A percentile compares a stretch with the other conserved stretches of the same genome.
Conservation (phyloP, 2,113 vertebrate species). For the Hemiscyllium ocellatum region DNA sequence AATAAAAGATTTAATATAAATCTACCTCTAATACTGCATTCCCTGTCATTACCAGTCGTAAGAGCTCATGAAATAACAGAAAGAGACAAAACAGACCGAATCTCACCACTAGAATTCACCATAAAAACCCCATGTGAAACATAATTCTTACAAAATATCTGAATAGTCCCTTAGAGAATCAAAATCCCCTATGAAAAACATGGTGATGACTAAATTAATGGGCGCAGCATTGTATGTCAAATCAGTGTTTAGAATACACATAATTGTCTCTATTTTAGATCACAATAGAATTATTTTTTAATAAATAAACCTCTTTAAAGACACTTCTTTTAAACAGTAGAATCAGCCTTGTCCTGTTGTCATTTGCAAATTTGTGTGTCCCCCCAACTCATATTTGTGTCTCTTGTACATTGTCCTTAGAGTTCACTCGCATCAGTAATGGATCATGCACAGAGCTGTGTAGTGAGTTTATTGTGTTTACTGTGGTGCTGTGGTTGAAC, state of each 20-base stretch:
- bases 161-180: slow-evolving; percentile 43
- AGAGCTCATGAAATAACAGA: slow-evolving; percentile 57
- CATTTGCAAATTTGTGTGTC: slow-evolving; percentile 72
- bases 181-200: slow-evolving; percentile 63
- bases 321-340: slow-evolving; percentile 98
- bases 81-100: slow-evolving; percentile 66
- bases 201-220: slow-evolving; percentile 58
- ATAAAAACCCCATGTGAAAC: slow-evolving; percentile 69
- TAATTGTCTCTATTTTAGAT: slow-evolving; percentile 86
- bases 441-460: slow-evolving; percentile 99
- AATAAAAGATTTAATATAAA: slow-evolving; percentile 76
- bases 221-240: slow-evolving; percentile 73
- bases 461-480: slow-evolving; percentile 97
- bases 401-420: slow-evolving; percentile 99
- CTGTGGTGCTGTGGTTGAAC: slow-evolving; percentile 89
- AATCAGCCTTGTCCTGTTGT: slow-evolving; percentile 92
- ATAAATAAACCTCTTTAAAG: slow-evolving; percentile 99
- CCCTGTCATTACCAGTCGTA: slow-evolving; percentile 61
- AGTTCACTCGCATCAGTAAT: slow-evolving; percentile 98
- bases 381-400: slow-evolving; percentile 84
- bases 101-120: slow-evolving; percentile 75
- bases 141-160: slow-evolving; percentile 67
- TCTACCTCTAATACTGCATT: slow-evolving; percentile 81
- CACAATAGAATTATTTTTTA: slow-evolving; percentile 97
- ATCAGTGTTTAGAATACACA: slow-evolving; percentile 85